phyloP scores from a whole-genome alignment of 2,113 vertebrate species.

The human region GRCh38 chr13:109183501-109184000 shows the following conservation, averaged over 20 bases:
- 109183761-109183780: slow-evolving; percentile 50
- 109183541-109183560: slow-evolving; percentile 66
- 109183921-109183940: slow-evolving; percentile 60
- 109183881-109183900: slow-evolving; percentile 50
- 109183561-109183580: slow-evolving; percentile 21
- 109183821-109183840: background rate
- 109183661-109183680: slow-evolving; percentile 65
- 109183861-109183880: slow-evolving; percentile 25
- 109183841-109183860: background rate
- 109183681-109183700: slow-evolving; percentile 46
- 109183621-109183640: slow-evolving; percentile 43
- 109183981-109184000: background rate
- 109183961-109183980: slow-evolving; percentile 38
- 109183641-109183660: slow-evolving; percentile 49
- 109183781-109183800: slow-evolving; percentile 34
- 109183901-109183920: slow-evolving; percentile 61
- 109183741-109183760: slow-evolving; percentile 42
- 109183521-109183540: slow-evolving; percentile 21
- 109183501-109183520: slow-evolving; percentile 53
- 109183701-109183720: slow-evolving; percentile 43
- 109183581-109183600: slow-evolving; percentile 55
- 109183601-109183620: slow-evolving; percentile 6
- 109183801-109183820: slow-evolving; percentile 25
- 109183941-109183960: slow-evolving; percentile 51
- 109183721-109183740: slow-evolving; percentile 47